A percentile compares a stretch with the other conserved stretches of the same genome.
phyloP scores from a whole-genome alignment of 2,797 vertebrate species.

The Rhodeus uyekii region DNA sequence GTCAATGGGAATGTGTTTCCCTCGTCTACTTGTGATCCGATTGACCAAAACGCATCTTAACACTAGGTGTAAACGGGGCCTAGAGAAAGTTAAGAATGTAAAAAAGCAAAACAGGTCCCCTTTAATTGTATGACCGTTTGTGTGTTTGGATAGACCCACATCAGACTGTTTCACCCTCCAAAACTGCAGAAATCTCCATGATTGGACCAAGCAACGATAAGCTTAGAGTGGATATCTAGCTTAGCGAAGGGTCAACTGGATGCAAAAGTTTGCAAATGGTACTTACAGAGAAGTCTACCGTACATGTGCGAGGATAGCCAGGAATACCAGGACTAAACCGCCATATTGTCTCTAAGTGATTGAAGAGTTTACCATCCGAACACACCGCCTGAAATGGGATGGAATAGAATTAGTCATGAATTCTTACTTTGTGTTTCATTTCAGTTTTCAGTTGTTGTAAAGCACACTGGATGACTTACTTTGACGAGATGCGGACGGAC shows the following conservation, averaged over 20 bases:
- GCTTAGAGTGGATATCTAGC: not conserved
- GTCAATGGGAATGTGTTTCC: no score
- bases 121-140: no score
- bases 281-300: slow-evolving; percentile 95
- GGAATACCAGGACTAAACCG: slow-evolving; percentile 95
- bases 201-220: not conserved
- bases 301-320: slow-evolving; percentile 93
- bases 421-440: not conserved
- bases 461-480: slow-evolving; percentile 71
- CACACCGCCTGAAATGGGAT: slow-evolving; percentile 79
- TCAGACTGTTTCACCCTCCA: no score
- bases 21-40: no score
- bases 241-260: not conserved
- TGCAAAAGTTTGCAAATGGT: no score
- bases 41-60: no score
- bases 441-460: no score
- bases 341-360: slow-evolving; percentile 95
- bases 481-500: slow-evolving; percentile 94
- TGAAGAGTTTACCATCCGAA: slow-evolving; percentile 93
- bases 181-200: no score
- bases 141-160: no score
- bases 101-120: no score
- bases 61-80: no score
- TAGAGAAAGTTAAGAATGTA: no score
- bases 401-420: not conserved